Percentiles rank a stretch among this genome's conserved stretches.
phyloP scores from a whole-genome alignment of 2,797 vertebrate genomes.

The Neomorphus geoffroyi region DNA sequence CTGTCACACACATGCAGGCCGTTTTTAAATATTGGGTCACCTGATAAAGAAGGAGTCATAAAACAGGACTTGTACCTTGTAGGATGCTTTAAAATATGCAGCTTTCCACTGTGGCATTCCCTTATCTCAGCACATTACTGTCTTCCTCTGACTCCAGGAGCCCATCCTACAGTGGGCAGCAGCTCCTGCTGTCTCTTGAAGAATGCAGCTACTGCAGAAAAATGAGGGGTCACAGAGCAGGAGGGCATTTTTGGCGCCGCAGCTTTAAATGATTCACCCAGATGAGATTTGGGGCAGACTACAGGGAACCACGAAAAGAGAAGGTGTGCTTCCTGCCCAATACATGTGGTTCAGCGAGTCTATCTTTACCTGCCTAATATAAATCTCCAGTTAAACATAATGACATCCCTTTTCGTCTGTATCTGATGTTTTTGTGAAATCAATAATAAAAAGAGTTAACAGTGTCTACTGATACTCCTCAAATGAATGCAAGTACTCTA shows the following conservation, averaged over 20 bases:
- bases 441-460: not conserved
- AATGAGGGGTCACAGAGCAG: not conserved
- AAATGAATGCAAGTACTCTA: not conserved
- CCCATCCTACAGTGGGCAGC: not conserved
- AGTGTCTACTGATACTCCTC: not conserved
- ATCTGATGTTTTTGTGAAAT: not conserved
- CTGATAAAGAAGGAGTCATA: not conserved
- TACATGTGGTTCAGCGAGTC: accelerated
- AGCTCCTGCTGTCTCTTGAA: not conserved
- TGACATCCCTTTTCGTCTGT: not conserved
- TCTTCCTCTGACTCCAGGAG: not conserved
- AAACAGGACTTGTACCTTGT: not conserved
- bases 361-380: not conserved
- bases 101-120: not conserved
- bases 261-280: not conserved
- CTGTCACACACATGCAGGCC: not conserved
- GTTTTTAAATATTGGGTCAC: not conserved
- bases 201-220: not conserved
- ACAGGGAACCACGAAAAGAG: not conserved
- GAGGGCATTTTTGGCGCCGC: not conserved
- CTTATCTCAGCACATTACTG: not conserved
- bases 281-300: not conserved
- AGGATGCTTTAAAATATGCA: not conserved
- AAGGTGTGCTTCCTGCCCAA: not conserved
- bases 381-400: not conserved